phyloP scores from a whole-genome alignment of 2,113 vertebrate genomes.

The Oncorhynchus mykiss region DNA sequence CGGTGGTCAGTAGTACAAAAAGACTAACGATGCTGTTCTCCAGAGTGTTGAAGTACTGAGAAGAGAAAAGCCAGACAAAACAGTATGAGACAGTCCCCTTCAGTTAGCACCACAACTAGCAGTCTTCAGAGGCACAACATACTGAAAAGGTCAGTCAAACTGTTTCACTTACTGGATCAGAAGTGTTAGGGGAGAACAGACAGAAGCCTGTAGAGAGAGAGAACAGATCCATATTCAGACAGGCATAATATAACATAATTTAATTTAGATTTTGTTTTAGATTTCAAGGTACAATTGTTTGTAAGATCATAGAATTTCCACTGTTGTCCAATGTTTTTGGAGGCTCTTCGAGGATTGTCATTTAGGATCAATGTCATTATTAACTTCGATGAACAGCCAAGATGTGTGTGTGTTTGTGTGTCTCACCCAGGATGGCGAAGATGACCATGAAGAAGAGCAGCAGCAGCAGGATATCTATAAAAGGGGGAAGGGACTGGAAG shows the following conservation, averaged over 20 bases:
- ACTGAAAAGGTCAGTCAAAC: slow-evolving; percentile 5
- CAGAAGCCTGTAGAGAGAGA: slow-evolving; percentile 83
- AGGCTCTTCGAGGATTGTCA: too few species aligned
- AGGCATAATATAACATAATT: neutral
- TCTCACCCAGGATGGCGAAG: slow-evolving; percentile 93
- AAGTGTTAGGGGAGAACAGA: slow-evolving; percentile 89
- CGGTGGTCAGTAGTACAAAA: slow-evolving; percentile 95
- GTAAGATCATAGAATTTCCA: neutral
- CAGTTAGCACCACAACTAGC: neutral
- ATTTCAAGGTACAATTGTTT: neutral
- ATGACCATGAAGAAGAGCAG: slow-evolving; percentile 99
- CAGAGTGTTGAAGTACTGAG: slow-evolving; percentile 92
- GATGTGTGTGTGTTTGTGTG: slow-evolving; percentile 2
- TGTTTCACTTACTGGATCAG: slow-evolving; percentile 84
- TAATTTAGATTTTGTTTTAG: too few species aligned
- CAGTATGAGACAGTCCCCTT: neutral
- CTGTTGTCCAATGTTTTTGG: neutral
- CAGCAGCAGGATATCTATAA: slow-evolving; percentile 95
- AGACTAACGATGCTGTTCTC: slow-evolving; percentile 96
- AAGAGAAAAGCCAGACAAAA: slow-evolving; percentile 26
- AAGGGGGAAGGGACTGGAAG: slow-evolving; percentile 97
- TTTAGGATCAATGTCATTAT: too few species aligned
- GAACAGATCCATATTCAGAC: neutral
- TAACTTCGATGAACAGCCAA: too few species aligned
- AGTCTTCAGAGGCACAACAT: neutral